phyloP scores from a whole-genome alignment of 2,797 vertebrate species.

The Danio jaintianensis region DNA sequence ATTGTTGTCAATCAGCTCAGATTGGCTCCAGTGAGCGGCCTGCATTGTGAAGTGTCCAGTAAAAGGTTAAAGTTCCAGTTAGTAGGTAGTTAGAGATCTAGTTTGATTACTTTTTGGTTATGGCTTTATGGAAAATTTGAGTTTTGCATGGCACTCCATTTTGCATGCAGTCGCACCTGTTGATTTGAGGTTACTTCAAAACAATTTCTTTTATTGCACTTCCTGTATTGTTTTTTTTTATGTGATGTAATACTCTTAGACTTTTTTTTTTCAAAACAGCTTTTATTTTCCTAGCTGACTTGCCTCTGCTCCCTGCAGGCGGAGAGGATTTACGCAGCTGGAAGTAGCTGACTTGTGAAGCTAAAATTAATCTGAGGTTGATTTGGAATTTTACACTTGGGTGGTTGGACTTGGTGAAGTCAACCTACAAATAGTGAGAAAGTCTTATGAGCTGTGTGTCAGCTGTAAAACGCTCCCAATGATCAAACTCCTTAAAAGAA shows the following conservation, averaged over 20 bases:
- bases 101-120: not conserved
- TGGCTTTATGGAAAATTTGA: not conserved
- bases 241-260: not conserved
- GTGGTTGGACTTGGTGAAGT: constrained; percentile 71
- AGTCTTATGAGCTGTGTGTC: constrained; percentile 63
- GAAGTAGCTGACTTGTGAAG: constrained; percentile 78
- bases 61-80: not conserved
- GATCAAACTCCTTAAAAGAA: not conserved
- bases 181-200: not conserved
- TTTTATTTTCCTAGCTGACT: not conserved
- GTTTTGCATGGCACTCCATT: not conserved
- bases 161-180: not conserved
- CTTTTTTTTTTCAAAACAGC: constrained; percentile 25
- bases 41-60: not conserved
- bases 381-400: constrained; percentile 81
- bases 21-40: not conserved
- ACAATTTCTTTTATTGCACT: not conserved
- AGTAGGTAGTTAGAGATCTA: not conserved
- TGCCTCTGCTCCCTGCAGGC: constrained; percentile 46
- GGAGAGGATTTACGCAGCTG: constrained; percentile 65
- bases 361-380: constrained; percentile 82
- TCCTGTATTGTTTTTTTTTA: not conserved
- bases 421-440: constrained; percentile 68
- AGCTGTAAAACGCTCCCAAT: constrained; percentile 32
- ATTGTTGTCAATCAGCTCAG: not conserved